These are phyloP conservation scores for Drosophila mojavensis DNA, from an alignment of 1,140 invertebrate species.

Conservation along the genomic window DNA sequence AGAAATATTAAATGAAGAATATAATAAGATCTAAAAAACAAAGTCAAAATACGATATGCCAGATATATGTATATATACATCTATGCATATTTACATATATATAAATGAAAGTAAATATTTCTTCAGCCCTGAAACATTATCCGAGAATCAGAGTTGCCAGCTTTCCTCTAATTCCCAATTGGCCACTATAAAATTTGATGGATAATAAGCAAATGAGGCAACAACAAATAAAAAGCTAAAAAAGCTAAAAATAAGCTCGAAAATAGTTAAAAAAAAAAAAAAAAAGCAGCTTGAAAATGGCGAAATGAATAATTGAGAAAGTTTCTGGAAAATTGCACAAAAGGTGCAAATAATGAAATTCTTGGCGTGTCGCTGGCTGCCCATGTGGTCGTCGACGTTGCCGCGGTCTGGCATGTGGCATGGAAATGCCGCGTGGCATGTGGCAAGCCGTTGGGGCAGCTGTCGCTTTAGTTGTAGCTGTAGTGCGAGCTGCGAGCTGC, in stretches of 20 bases:
- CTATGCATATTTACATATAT: too few species aligned
- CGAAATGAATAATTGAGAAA: constrained; percentile 66
- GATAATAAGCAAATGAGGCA: neutral
- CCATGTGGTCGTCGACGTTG: constrained; percentile 21
- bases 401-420: constrained; percentile 24
- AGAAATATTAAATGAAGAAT: too few species aligned
- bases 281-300: constrained; percentile 21
- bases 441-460: constrained; percentile 18
- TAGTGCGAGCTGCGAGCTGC: constrained; percentile 11
- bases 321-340: constrained; percentile 66
- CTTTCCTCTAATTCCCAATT: neutral
- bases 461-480: constrained; percentile 8
- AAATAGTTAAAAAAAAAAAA: too few species aligned
- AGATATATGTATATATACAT: too few species aligned
- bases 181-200: neutral
- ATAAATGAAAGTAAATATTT: too few species aligned
- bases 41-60: too few species aligned
- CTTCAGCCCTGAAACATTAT: too few species aligned
- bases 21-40: too few species aligned
- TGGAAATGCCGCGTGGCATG: constrained; percentile 11
- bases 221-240: neutral
- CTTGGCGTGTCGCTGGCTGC: constrained; percentile 36
- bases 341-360: constrained; percentile 75
- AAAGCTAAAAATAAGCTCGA: neutral
- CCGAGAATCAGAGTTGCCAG: neutral